phyloP scores from a whole-genome alignment of 2,888 invertebrate genomes.

The Aporophyla lueneburgensis region DNA sequence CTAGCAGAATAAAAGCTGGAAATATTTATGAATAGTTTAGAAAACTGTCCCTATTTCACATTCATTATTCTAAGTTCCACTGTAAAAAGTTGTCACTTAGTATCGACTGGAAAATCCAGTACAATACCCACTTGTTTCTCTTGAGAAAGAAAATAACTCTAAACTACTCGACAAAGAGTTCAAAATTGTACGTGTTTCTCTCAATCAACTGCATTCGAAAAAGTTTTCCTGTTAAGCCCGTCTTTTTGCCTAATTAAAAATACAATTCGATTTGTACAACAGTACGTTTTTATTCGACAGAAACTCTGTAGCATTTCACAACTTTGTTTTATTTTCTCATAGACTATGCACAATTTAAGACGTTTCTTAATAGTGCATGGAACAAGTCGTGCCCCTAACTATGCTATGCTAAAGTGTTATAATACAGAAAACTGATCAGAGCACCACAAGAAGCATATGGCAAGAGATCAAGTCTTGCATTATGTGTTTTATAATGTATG shows the following conservation, averaged over 20 bases:
- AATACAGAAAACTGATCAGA: too few relatives aligned
- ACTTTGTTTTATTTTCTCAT: constrained; percentile 45
- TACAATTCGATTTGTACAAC: constrained; percentile 77
- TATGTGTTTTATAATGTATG: too few relatives aligned
- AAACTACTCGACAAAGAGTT: background rate
- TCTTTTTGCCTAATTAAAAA: constrained; percentile 70
- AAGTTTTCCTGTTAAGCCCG: constrained; percentile 21
- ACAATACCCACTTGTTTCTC: background rate
- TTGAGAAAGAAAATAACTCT: background rate
- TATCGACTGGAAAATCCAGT: background rate
- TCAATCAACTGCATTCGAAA: constrained; percentile 11
- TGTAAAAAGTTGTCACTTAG: constrained; percentile 15
- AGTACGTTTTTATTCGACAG: constrained; percentile 70
- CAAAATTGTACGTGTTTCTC: constrained; percentile 5
- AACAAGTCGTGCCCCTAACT: background rate
- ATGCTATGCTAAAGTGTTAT: too few relatives aligned
- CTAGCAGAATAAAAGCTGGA: background rate
- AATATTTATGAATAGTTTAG: background rate
- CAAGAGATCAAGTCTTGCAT: too few relatives aligned
- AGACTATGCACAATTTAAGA: constrained; percentile 27
- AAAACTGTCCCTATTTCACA: background rate
- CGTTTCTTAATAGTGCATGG: background rate
- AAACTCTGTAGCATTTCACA: constrained; percentile 30
- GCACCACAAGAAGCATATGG: too few relatives aligned
- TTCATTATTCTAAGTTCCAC: constrained; percentile 17